phyloP scores from a whole-genome alignment of 1,140 invertebrate species.

The Pteromalus puparum region DNA sequence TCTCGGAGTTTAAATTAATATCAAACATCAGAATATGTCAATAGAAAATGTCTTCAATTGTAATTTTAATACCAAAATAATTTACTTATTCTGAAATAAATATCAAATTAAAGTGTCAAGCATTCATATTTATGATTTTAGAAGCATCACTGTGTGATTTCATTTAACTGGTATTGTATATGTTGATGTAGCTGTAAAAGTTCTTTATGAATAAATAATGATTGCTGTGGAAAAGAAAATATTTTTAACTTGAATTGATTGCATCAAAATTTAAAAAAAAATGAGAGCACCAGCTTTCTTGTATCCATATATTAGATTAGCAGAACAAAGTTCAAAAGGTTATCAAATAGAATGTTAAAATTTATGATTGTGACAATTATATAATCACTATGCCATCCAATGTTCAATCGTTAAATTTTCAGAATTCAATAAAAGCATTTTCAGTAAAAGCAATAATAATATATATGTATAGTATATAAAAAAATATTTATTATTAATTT shows the following conservation, averaged over 20 bases:
- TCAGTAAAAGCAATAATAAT: background rate
- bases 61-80: constrained; percentile 57
- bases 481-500: constrained; percentile 18
- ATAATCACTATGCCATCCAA: background rate
- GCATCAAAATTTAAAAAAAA: background rate
- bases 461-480: constrained; percentile 16
- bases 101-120: constrained; percentile 67
- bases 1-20: no score
- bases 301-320: background rate
- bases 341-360: background rate
- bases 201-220: constrained; percentile 67
- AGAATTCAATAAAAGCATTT: no score
- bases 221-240: constrained; percentile 71
- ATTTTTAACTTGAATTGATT: background rate
- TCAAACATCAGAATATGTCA: no score
- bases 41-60: no score
- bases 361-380: background rate
- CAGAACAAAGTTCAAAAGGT: constrained; percentile 14
- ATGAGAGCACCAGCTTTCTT: background rate
- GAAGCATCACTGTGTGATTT: constrained; percentile 67
- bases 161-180: constrained; percentile 71
- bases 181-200: constrained; percentile 73
- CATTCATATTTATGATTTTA: constrained; percentile 71
- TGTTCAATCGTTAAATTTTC: background rate
- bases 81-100: constrained; percentile 71